Evolutionary conservation across 2,113 vertebrate genomes (phyloP).

Genomic region (Aptenodytes forsteri): DNA sequence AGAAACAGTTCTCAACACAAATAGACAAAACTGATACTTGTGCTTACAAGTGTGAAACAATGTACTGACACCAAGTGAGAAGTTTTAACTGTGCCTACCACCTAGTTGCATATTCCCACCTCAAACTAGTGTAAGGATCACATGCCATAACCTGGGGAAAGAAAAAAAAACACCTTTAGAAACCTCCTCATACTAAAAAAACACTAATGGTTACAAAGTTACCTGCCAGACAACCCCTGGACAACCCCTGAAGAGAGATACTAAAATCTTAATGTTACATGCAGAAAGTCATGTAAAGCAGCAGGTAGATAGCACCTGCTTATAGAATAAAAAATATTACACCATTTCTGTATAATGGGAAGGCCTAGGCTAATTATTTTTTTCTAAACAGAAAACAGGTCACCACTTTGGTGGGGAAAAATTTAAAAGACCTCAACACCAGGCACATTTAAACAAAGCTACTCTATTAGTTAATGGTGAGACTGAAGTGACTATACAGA

Average conservation of each 20-base stretch:
- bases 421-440: neutral
- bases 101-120: neutral
- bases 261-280: neutral
- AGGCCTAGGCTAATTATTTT: neutral
- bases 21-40: neutral
- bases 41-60: neutral
- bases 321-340: neutral
- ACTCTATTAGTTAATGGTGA: neutral
- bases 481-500: neutral
- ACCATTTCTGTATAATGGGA: neutral
- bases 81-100: neutral
- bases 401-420: neutral
- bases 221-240: neutral
- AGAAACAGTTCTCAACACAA: neutral
- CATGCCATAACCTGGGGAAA: neutral
- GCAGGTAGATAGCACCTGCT: neutral
- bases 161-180: neutral
- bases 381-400: neutral
- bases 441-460: neutral
- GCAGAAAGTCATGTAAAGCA: neutral
- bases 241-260: neutral
- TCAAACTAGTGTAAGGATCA: neutral
- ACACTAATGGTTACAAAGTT: neutral
- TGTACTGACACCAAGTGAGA: neutral
- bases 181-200: neutral